A percentile compares a stretch with the other conserved stretches of the same genome.
Evolutionary conservation across 2,113 vertebrate genomes (phyloP).

Genomic region (Alexandromys fortis): DNA sequence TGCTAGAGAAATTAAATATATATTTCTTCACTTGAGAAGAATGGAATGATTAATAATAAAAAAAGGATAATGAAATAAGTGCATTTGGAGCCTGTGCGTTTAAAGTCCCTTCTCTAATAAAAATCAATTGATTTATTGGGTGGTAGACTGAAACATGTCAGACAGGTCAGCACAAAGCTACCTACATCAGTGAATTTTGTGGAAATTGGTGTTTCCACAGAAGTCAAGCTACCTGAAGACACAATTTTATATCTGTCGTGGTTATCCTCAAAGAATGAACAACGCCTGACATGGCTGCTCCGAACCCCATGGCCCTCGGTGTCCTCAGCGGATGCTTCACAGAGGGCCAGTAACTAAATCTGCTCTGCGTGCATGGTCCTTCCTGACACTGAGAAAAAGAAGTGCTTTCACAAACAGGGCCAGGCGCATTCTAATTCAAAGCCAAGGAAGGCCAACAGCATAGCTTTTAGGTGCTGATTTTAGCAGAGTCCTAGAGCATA

Average conservation of each 20-base stretch:
- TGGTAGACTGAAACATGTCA: background rate
- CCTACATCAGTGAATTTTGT: background rate
- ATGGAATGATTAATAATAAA: background rate
- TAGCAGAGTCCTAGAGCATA: background rate
- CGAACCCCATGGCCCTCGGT: background rate
- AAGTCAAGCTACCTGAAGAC: background rate
- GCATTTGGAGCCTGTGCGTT: constrained; percentile 20
- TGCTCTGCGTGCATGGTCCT: background rate
- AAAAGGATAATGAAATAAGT: background rate
- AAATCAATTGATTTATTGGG: background rate
- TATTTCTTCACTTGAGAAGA: constrained; percentile 32
- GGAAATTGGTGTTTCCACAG: constrained; percentile 17
- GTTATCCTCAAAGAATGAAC: background rate
- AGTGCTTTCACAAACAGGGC: constrained; percentile 28
- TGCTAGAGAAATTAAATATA: background rate
- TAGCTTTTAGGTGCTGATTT: background rate
- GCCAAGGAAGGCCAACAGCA: background rate
- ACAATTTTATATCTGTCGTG: constrained; percentile 46
- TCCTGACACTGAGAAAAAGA: constrained; percentile 46
- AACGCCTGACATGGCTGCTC: background rate
- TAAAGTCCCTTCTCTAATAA: constrained; percentile 41
- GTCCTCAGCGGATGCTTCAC: background rate
- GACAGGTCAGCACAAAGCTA: background rate
- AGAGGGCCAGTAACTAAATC: background rate
- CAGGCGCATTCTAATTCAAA: constrained; percentile 48